Evolutionary conservation across 2,888 invertebrate genomes (phyloP).

Genomic region (Spisula subtruncata): DNA sequence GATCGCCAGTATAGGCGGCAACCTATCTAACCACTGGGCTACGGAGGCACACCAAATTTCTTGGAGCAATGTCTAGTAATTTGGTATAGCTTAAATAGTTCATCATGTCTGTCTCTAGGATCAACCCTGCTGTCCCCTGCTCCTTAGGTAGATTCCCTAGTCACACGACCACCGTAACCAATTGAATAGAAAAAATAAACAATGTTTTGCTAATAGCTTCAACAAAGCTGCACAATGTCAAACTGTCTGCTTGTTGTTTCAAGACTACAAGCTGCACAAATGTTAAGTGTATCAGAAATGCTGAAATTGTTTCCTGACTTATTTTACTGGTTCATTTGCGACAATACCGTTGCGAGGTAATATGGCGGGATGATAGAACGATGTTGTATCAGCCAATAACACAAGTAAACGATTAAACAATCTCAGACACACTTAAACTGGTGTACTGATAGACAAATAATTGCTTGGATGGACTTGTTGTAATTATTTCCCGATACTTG

Average conservation of each 20-base stretch:
- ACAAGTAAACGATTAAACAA: conserved; percentile 11
- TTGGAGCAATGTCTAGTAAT: no score
- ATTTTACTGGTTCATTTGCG: no score
- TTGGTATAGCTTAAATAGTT: no score
- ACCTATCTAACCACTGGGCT: no score
- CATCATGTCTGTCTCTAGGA: neutral
- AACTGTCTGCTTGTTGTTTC: neutral
- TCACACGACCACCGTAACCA: neutral
- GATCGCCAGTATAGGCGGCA: no score
- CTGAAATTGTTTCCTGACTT: no score
- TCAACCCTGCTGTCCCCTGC: neutral
- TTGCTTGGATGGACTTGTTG: neutral
- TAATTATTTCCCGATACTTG: neutral
- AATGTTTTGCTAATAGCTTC: neutral
- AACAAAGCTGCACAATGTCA: neutral
- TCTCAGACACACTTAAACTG: neutral
- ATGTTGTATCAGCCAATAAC: neutral
- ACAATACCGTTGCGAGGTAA: neutral
- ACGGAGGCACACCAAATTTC: no score
- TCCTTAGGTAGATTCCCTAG: neutral
- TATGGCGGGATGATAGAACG: neutral
- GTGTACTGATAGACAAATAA: neutral
- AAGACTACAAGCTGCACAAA: no score
- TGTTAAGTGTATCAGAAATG: no score
- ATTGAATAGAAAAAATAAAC: neutral